Percentiles rank a stretch among this genome's conserved stretches.
Evolutionary conservation across 2,888 invertebrate genomes (phyloP).

Genomic region (Polyploca ridens): DNA sequence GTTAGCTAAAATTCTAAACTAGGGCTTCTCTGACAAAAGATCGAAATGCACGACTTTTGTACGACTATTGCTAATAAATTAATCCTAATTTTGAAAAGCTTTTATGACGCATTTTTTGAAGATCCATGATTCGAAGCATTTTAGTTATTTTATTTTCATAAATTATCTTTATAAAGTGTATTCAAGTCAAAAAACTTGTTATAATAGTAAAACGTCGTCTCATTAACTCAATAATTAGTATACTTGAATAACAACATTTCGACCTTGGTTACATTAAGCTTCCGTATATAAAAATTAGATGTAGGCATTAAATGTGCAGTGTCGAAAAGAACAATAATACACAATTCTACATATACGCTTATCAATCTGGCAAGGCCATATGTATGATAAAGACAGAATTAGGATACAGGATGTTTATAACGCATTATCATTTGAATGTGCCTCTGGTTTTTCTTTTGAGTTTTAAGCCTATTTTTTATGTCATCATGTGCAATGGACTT

Average conservation of each 20-base stretch:
- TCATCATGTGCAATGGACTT: no score
- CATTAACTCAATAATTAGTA: neutral
- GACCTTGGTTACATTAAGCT: constrained; percentile 1
- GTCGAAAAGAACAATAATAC: constrained; percentile 51
- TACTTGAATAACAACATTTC: constrained; percentile 4
- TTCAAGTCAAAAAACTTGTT: neutral
- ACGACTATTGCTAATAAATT: neutral
- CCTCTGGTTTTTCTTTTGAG: no score
- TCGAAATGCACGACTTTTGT: neutral
- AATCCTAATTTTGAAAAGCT: no score
- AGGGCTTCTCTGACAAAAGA: neutral
- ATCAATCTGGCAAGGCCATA: constrained; percentile 74
- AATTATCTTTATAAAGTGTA: neutral
- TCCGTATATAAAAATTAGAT: constrained; percentile 9
- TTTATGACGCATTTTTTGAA: no score
- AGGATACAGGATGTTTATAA: constrained; percentile 65
- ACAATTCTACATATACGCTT: constrained; percentile 53
- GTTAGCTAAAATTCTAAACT: neutral
- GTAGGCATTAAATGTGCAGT: constrained; percentile 50
- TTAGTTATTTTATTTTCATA: no score
- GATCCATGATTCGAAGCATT: no score
- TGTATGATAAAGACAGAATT: constrained; percentile 71
- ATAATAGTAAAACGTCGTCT: neutral
- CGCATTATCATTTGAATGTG: constrained; percentile 1
- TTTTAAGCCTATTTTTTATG: no score